These are phyloP conservation scores for Pseudochirops cupreus DNA, from an alignment of 2,797 vertebrate genomes.

Conservation along the genomic window DNA sequence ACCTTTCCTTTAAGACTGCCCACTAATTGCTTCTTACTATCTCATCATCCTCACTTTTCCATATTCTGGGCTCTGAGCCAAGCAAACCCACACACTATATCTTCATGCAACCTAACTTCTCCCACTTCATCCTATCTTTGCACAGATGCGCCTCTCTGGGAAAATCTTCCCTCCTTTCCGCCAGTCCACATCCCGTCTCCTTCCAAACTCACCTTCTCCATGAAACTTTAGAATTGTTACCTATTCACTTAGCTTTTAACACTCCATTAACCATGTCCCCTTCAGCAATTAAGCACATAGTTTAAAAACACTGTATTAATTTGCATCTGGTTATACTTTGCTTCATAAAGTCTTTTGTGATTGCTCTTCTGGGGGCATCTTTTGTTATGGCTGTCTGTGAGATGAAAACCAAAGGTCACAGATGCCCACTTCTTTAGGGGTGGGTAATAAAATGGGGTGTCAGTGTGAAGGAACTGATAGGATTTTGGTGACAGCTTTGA, in stretches of 20 bases:
- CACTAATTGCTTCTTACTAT: background rate
- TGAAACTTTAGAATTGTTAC: conserved; percentile 10
- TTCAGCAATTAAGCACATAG: background rate
- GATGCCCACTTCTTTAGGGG: background rate
- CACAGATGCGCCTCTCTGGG: background rate
- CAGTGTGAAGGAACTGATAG: background rate
- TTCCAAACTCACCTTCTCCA: conserved; percentile 34
- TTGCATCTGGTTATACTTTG: background rate
- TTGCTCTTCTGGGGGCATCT: conserved; percentile 1
- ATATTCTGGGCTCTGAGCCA: background rate
- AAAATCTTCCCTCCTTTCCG: conserved; percentile 14
- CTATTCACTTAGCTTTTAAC: conserved; percentile 21
- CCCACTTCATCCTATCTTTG: conserved; percentile 4
- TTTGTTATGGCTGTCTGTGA: background rate
- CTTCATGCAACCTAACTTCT: conserved; percentile 4
- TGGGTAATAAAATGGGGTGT: background rate
- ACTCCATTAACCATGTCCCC: background rate
- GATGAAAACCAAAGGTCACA: background rate
- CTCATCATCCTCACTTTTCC: background rate
- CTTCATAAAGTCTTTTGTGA: conserved; percentile 16
- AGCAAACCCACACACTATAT: background rate
- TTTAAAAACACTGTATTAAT: conserved; percentile 5
- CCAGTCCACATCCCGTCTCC: conserved; percentile 12
- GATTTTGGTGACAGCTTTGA: background rate
- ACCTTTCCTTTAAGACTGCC: background rate